A percentile compares a stretch with the other conserved stretches of the same genome.
Evolutionary conservation across 2,888 invertebrate species (phyloP).

Genomic region (Conchocele bisecta): DNA sequence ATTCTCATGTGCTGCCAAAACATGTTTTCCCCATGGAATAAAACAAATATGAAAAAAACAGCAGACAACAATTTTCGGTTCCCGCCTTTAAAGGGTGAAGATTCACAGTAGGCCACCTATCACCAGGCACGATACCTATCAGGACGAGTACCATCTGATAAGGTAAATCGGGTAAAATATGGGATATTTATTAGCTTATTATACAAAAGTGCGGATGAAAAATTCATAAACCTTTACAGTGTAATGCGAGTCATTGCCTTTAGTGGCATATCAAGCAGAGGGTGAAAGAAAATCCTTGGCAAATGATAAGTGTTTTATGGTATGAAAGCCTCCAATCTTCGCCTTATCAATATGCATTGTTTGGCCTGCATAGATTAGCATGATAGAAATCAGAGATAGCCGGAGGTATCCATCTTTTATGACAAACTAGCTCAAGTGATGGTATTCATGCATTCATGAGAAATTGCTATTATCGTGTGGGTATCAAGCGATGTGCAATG

Average conservation of each 20-base stretch:
- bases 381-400: slow-evolving; percentile 56
- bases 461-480: too few species aligned
- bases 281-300: slow-evolving; percentile 43
- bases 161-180: slow-evolving; percentile 5
- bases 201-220: slow-evolving; percentile 30
- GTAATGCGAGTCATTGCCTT: slow-evolving; percentile 31
- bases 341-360: slow-evolving; percentile 43
- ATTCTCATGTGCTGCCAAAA: too few species aligned
- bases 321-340: slow-evolving; percentile 37
- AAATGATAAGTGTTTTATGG: slow-evolving; percentile 47
- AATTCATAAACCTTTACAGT: slow-evolving; percentile 27
- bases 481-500: too few species aligned
- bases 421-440: slow-evolving; percentile 52
- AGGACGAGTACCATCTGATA: slow-evolving; percentile 4
- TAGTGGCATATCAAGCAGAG: neutral
- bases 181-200: slow-evolving; percentile 17
- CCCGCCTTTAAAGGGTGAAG: too few species aligned
- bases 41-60: too few species aligned
- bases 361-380: slow-evolving; percentile 8
- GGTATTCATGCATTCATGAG: too few species aligned
- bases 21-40: too few species aligned
- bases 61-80: too few species aligned
- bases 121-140: slow-evolving; percentile 20
- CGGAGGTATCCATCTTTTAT: slow-evolving; percentile 54
- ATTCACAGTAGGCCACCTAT: too few species aligned